Base-by-base conservation (phyloP, 2,113 vertebrate genomes). In the Rhinolophus sinicus region DNA sequence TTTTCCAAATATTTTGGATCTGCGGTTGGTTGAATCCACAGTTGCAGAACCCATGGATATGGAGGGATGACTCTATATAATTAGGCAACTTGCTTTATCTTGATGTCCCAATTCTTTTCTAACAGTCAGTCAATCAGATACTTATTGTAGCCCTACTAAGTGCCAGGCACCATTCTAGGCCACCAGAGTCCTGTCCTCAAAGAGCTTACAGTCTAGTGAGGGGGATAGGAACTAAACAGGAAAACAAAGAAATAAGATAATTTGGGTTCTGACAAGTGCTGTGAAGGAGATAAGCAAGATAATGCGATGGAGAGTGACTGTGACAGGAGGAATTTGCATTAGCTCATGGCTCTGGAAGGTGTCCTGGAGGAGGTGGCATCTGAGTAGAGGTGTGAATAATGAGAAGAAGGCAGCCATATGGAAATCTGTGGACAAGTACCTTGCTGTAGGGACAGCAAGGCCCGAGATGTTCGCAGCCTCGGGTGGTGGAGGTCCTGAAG, bases 401-500 rank as follows among this genome's bases (percentile, higher is more conserved):
- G 52, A 67, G 70, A n/a, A 56, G 58, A 47, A 69, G 50, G 35
- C 22, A 73, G 11, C 13, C 65, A 5, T 5, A 47, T 35, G 22
- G 35, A 75, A 21, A 80, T 35, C 52, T n/a, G 54, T 64, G 47
- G 30, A 35, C 15, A 10, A 2, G 33, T 24, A 67, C 50, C 21
- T 13, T 2, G 0, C 60, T 65, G 35, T 35, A 35, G 35, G 40
- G 54, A 72, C 62, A n/a, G 21, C 11, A 11, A 47, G 60, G 18
- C 73, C 21, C 0, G 1, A 77, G 33, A 18, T 1, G 5, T 65
- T 8, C 26, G 47, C 54, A 38, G 3, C 26, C 38, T 84, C 0
- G 0, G 1, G n/a, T 47, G 33, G 35, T 26, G 38, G 56, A 77
- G 40, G 44, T 8, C 24, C 8, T 0, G 0, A 14, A 62, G 75